Conservation (phyloP, 2,888 invertebrate genomes). For the Agrotis puta region DNA sequence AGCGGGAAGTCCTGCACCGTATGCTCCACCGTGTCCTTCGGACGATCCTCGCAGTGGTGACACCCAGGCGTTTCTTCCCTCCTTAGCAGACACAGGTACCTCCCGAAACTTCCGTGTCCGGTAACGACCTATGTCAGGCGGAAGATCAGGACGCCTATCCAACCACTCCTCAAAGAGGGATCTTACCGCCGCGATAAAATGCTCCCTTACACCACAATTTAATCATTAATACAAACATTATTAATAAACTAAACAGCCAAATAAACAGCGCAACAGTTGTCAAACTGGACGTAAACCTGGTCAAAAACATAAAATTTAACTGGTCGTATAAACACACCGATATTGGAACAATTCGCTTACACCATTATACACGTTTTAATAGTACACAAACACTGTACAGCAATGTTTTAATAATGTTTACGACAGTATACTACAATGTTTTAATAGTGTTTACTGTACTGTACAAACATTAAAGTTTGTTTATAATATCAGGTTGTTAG, state of each 20-base stretch:
- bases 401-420: conserved; percentile 16
- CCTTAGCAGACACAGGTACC: too few species aligned
- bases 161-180: too few species aligned
- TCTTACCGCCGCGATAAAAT: too few species aligned
- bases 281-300: not conserved
- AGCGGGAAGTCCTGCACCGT: too few species aligned
- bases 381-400: conserved; percentile 21
- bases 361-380: conserved; percentile 25
- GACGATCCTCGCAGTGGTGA: too few species aligned
- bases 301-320: conserved; percentile 33
- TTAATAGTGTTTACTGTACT: conserved; percentile 44
- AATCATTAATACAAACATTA: not conserved
- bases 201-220: not conserved
- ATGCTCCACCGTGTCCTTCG: too few species aligned
- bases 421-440: conserved; percentile 15
- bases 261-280: conserved; percentile 44
- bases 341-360: conserved; percentile 40
- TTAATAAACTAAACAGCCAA: not conserved
- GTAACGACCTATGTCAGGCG: too few species aligned
- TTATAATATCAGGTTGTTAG: not conserved
- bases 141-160: too few species aligned
- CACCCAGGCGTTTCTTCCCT: too few species aligned
- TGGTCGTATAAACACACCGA: conserved; percentile 29
- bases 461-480: conserved; percentile 1
- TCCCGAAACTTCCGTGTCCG: too few species aligned